Conservation (phyloP, 2,797 vertebrate genomes). For the Octomys mimax region DNA sequence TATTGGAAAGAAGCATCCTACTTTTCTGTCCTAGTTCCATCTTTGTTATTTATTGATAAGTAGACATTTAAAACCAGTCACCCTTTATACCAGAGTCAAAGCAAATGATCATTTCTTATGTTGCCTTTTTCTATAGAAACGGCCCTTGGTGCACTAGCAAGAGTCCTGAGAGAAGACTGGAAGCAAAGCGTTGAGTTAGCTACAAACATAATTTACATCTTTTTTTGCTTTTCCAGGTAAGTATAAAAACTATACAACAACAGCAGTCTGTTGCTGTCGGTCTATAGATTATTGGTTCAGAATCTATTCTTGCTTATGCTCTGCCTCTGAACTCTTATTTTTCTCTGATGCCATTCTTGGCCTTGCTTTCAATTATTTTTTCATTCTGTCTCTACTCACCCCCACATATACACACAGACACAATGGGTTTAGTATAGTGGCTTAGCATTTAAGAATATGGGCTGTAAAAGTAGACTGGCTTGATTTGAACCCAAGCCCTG, state of each 20-base stretch:
- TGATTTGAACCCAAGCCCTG: slow-evolving; percentile 3
- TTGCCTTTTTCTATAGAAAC: slow-evolving; percentile 90
- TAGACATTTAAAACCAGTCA: slow-evolving; percentile 75
- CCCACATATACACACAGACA: no score
- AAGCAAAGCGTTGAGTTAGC: slow-evolving; percentile 96
- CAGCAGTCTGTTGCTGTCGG: not conserved
- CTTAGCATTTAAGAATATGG: not conserved
- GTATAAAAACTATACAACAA: slow-evolving; percentile 65
- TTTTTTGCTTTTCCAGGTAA: slow-evolving; percentile 98
- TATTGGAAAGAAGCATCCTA: slow-evolving; percentile 75
- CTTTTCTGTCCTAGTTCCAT: slow-evolving; percentile 72
- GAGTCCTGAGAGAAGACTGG: slow-evolving; percentile 97
- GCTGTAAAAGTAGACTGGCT: not conserved
- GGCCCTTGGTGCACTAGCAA: slow-evolving; percentile 94
- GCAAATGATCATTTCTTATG: slow-evolving; percentile 35
- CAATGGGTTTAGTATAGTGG: not conserved
- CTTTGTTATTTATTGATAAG: slow-evolving; percentile 79
- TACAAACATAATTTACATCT: slow-evolving; percentile 96
- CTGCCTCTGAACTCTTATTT: not conserved
- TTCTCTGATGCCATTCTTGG: not conserved
- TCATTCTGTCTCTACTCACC: not conserved
- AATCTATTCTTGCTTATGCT: not conserved
- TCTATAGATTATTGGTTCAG: not conserved
- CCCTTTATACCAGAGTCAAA: slow-evolving; percentile 52
- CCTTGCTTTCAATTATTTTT: not conserved